Evolutionary conservation across 2,797 vertebrate genomes (phyloP).

Genomic region (Sebastes oblongus): DNA sequence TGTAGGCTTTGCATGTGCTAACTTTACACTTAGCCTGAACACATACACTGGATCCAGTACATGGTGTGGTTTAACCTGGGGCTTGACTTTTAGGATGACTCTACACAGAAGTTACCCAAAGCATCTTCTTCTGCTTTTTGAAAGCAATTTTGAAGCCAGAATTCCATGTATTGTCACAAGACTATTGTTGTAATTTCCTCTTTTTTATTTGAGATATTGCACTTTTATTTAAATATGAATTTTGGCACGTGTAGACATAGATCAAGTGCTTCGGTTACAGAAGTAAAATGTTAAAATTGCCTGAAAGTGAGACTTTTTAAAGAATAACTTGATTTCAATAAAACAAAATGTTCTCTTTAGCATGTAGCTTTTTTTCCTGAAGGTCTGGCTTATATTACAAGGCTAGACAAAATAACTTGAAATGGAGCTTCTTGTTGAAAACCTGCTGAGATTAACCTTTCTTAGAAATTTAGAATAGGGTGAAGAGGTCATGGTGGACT

Average conservation of each 20-base stretch:
- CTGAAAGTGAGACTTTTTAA: no score
- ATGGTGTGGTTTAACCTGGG: slow-evolving; percentile 3
- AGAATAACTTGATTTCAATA: background rate
- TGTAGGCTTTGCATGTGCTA: background rate
- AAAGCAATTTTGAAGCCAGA: background rate
- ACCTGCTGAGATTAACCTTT: background rate
- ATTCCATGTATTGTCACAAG: background rate
- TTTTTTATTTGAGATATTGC: background rate
- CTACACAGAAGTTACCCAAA: background rate
- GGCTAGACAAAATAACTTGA: background rate
- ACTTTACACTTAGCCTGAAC: background rate
- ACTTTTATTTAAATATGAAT: background rate
- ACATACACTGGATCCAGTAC: background rate
- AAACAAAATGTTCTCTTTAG: background rate
- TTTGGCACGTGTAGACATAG: accelerated
- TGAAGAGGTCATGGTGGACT: slow-evolving; percentile 28
- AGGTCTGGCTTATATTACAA: background rate
- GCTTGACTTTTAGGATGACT: slow-evolving; percentile 6
- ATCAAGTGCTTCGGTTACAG: background rate
- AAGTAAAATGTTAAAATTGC: background rate
- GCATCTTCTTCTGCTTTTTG: background rate
- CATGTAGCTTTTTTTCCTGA: background rate
- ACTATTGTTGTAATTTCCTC: background rate
- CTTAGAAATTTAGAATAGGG: slow-evolving; percentile 10
- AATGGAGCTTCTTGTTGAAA: background rate